Base-by-base conservation (phyloP, 2,113 vertebrate genomes). In the Holacanthus passer region DNA sequence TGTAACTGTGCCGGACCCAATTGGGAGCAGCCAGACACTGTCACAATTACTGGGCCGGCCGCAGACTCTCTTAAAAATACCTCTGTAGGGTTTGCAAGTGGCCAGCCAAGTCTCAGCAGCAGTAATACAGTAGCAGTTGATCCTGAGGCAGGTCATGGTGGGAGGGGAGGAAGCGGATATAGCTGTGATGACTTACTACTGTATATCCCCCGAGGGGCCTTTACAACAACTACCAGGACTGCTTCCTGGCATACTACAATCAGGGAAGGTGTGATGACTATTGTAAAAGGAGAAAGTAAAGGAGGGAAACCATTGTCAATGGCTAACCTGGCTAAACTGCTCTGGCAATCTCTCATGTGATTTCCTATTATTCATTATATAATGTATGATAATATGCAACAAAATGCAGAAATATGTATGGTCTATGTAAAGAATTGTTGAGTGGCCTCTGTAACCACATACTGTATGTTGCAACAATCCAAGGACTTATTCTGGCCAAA, bases 51-150 rank as follows among this genome's bases (percentile, higher is more conserved):
- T 85, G 78, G 48, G 73, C 68, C 27, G 17, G 89, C 93, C 92
- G 92, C 94, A 95, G 94, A 94, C 93, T 94, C 91, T 94, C 89
- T 94, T 94, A 92, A 95, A 94, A 94, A 93, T 92, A 94, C 90
- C 90, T 92, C 89, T 87, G 82, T 5, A 77, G 86, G 89, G 89
- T 92, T 92, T 90, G 76, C 56, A 89, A 93, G 37, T 89, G 88
- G 88, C 86, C 92, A 91, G 93, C 86, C 92, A 92, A 93, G 82
- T 83, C 72, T 77, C 58, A 72, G 85, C 12, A 79, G 79, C 84
- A 82, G 87, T 86, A 88, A 88, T 89, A 90, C 81, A 88, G 92
- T 87, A 91, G 88, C 86, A 79, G 80, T 72, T 69, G 66, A 85
- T 89, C 79, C 80, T 68, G 11, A 62, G 81, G 75, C 72, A 81